Evolutionary conservation across 2,797 vertebrate genomes (phyloP).

Genomic region (Chanos chanos): DNA sequence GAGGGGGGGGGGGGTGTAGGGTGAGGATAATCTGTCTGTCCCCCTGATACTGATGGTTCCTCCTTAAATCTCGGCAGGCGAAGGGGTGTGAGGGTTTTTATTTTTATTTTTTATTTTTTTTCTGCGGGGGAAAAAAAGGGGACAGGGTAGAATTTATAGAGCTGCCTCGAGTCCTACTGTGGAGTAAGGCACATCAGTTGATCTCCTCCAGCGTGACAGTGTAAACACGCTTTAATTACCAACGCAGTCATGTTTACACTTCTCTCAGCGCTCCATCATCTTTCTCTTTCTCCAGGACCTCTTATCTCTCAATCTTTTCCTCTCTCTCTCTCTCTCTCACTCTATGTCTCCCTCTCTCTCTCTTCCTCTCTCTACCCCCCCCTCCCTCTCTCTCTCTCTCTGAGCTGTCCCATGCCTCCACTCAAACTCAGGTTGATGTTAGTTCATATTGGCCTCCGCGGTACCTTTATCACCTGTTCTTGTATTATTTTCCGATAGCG

Average conservation of each 20-base stretch:
- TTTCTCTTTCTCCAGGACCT: slow-evolving; percentile 40
- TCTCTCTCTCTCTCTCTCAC: background rate
- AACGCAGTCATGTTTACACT: slow-evolving; percentile 62
- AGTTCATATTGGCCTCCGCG: no score
- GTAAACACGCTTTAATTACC: slow-evolving; percentile 71
- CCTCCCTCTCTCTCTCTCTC: background rate
- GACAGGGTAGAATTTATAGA: slow-evolving; percentile 59
- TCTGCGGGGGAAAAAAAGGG: slow-evolving; percentile 29
- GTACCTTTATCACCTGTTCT: no score
- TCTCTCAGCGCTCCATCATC: slow-evolving; percentile 55
- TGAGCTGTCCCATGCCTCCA: background rate
- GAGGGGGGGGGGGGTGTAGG: slow-evolving; percentile 37
- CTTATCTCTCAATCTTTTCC: background rate
- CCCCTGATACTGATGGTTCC: slow-evolving; percentile 35
- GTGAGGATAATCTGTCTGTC: slow-evolving; percentile 49
- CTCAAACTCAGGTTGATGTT: no score
- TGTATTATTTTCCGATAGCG: no score
- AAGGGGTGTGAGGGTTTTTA: slow-evolving; percentile 41
- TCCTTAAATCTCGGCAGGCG: slow-evolving; percentile 35
- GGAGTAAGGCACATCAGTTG: slow-evolving; percentile 59
- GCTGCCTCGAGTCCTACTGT: slow-evolving; percentile 50
- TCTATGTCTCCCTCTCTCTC: background rate
- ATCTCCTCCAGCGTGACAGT: slow-evolving; percentile 52
- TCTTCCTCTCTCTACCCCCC: no score
- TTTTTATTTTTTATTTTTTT: no score